phyloP scores from a whole-genome alignment of 92 coral and sea anemone genomes.

The Paramuricea clavata region DNA sequence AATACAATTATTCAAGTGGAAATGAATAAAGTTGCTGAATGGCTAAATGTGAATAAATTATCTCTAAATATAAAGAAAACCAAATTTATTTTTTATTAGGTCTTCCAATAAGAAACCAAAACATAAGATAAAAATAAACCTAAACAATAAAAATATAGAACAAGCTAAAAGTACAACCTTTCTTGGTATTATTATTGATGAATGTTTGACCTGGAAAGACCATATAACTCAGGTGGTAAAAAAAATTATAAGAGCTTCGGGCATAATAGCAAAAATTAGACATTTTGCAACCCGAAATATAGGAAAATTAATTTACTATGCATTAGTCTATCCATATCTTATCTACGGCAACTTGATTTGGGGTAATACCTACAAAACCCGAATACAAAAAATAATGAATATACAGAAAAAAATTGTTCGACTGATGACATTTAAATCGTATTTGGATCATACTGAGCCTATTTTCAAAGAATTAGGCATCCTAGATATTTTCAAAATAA shows the following conservation, averaged over 20 bases:
- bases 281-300: not conserved
- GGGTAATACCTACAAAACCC: not conserved
- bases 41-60: conserved; percentile 22
- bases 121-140: not conserved
- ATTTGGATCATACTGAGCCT: too few relatives aligned
- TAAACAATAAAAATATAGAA: not conserved
- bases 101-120: not conserved
- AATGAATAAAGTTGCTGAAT: not conserved
- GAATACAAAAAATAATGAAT: not conserved
- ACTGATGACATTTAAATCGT: not conserved
- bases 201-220: not conserved
- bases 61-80: not conserved
- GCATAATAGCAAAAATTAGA: not conserved
- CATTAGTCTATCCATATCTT: not conserved
- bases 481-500: too few relatives aligned
- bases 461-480: too few relatives aligned
- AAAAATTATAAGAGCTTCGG: not conserved
- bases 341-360: not conserved
- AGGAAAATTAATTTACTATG: not conserved
- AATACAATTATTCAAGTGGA: not conserved
- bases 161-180: conserved; percentile 1
- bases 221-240: not conserved
- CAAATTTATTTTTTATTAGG: not conserved
- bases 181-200: conserved; percentile 8
- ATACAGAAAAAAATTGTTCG: not conserved